A percentile compares a stretch with the other conserved stretches of the same genome.
Evolutionary conservation across 2,888 invertebrate species (phyloP).

Genomic region (Zygaena filipendulae): DNA sequence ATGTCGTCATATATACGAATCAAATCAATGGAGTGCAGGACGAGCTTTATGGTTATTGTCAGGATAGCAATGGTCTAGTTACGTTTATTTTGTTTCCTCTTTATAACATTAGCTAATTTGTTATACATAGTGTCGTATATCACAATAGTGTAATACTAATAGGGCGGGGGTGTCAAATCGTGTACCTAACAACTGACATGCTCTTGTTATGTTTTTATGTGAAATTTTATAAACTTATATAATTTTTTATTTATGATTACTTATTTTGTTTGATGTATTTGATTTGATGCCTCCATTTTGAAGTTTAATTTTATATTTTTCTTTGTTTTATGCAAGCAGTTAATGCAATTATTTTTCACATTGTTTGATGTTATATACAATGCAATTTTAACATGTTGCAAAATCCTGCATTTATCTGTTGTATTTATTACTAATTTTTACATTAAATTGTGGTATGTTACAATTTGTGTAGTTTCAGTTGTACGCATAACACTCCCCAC

Average conservation of each 20-base stretch:
- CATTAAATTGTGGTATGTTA: conserved; percentile 80
- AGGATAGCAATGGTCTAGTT: conserved; percentile 69
- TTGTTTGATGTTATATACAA: conserved; percentile 68
- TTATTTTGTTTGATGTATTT: conserved; percentile 57
- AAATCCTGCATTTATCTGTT: conserved; percentile 75
- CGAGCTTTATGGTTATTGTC: conserved; percentile 54
- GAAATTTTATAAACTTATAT: conserved; percentile 64
- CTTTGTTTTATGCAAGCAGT: conserved; percentile 66
- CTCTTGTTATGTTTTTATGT: conserved; percentile 62
- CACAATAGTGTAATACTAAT: conserved; percentile 65
- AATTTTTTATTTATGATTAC: conserved; percentile 58
- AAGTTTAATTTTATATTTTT: conserved; percentile 62
- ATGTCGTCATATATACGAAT: no score
- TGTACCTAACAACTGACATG: conserved; percentile 46
- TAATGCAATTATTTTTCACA: conserved; percentile 68
- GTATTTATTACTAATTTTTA: conserved; percentile 78
- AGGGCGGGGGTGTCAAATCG: conserved; percentile 68
- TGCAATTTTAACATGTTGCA: conserved; percentile 70
- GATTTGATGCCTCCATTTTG: conserved; percentile 68
- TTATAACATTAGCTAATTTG: conserved; percentile 65
- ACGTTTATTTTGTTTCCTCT: conserved; percentile 60
- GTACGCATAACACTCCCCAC: conserved; percentile 45
- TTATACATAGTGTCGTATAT: conserved; percentile 67
- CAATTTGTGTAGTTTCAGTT: conserved; percentile 67
- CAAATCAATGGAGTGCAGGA: conserved; percentile 65